Evolutionary conservation across 2,888 invertebrate genomes (phyloP).

Genomic region (Eupithecia abbreviata): DNA sequence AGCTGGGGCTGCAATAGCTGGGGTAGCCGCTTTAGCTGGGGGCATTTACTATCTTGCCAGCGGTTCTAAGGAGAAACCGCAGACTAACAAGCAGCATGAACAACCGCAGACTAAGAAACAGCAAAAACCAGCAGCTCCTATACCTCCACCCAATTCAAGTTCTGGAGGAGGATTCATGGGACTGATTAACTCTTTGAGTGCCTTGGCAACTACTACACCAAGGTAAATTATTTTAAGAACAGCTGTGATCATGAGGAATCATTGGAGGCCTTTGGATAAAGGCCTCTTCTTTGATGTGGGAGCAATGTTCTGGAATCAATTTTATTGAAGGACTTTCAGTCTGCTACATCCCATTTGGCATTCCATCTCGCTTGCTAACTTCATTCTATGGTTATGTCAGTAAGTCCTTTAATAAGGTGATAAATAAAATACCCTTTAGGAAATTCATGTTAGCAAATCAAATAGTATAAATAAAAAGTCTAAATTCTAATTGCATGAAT

Average conservation of each 20-base stretch:
- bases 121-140: not conserved
- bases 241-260: not conserved
- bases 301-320: not conserved
- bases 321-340: not conserved
- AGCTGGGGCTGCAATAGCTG: constrained; percentile 35
- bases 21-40: constrained; percentile 38
- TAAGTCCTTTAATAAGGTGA: not conserved
- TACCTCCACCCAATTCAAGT: not conserved
- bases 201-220: not conserved
- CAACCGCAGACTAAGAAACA: constrained; percentile 3
- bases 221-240: not conserved
- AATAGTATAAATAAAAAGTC: not conserved
- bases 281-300: not conserved
- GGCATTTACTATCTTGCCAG: constrained; percentile 40
- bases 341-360: not conserved
- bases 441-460: not conserved
- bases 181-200: constrained; percentile 17
- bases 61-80: constrained; percentile 14
- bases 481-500: too few relatives aligned
- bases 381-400: not conserved
- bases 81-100: not conserved
- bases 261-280: not conserved
- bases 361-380: not conserved
- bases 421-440: not conserved
- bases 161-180: constrained; percentile 9